Base-by-base conservation (phyloP, 2,888 invertebrate species). In the Meghimatium bilineatum region DNA sequence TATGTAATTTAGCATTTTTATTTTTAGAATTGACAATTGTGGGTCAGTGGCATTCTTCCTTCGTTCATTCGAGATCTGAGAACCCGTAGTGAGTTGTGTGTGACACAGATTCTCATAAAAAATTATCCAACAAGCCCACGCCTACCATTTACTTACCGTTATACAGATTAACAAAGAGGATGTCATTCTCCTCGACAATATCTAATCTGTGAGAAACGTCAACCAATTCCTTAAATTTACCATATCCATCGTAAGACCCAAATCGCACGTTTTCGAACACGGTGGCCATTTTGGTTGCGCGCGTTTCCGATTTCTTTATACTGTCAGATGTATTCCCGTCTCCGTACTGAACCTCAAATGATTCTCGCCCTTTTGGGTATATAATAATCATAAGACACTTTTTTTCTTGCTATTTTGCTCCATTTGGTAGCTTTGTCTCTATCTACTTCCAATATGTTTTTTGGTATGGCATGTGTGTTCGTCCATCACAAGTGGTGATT, bases 191-290 rank as follows among this genome's bases (percentile, higher is more conserved):
- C 80, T 87, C 82, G 52, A 87, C 85, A 80, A 92, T 85, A 56
- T 91, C 90, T 38, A 93, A 80, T 78, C 86, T 87, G 44, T 90
- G 86, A 60, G 88, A 87, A 56, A 86, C 85, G 69, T 90, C 89
- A 17, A 86, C 87, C 38, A 87, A 77, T 81, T 86, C 86, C 80
- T 90, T 85, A 75, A 91, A 88, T 84, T 91, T 89, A 56, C 91
- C 92, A 87, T 91, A 90, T 87, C 92, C 93, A 60, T 88, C 87
- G 60, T 91, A 88, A 72, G 89, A 87, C 80, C 90, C 88, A 76
- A 93, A 88, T 75, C 89, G 90, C 91, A 93, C 93, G 91, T 92
- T 92, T 91, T 92, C 92, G 89, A 91, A 92, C 85, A 89, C 88
- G 79, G 91, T 91, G 91, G 92, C 92, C 92, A 93, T 93, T 91